These are phyloP conservation scores for Lysandra bellargus DNA, from an alignment of 2,888 invertebrate genomes.

Conservation along the genomic window DNA sequence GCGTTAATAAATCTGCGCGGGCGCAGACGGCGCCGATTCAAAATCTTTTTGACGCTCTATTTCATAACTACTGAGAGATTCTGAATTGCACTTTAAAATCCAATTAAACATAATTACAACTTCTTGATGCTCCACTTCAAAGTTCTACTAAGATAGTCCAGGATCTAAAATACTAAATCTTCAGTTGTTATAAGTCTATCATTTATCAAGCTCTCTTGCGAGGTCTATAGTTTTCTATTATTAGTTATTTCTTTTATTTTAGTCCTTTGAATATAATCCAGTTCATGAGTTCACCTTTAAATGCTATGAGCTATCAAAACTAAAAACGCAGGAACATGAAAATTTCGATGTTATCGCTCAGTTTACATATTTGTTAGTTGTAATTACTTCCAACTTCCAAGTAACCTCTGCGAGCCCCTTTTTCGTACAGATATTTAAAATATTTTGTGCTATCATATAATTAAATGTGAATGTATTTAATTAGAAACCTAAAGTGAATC, in stretches of 20 bases:
- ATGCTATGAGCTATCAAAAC: neutral
- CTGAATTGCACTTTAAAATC: slow-evolving; percentile 36
- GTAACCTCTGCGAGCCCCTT: neutral
- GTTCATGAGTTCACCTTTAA: neutral
- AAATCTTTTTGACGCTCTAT: slow-evolving; percentile 65
- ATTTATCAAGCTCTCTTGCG: no score
- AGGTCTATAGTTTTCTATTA: neutral
- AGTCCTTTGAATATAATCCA: neutral
- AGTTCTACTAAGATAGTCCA: slow-evolving; percentile 38
- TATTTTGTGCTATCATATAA: slow-evolving; percentile 2
- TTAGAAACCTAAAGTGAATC: slow-evolving; percentile 12
- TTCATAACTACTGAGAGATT: slow-evolving; percentile 51
- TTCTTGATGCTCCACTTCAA: slow-evolving; percentile 65
- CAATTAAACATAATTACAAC: slow-evolving; percentile 44
- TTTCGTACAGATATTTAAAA: slow-evolving; percentile 4
- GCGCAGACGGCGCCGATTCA: slow-evolving; percentile 66
- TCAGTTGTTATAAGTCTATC: neutral
- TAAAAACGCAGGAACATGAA: neutral
- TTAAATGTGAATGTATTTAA: neutral
- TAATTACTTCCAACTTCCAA: slow-evolving; percentile 6
- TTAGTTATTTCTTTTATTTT: neutral
- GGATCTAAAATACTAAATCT: neutral
- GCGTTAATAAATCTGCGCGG: slow-evolving; percentile 71
- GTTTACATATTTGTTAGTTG: neutral
- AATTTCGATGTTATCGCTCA: neutral